A percentile compares a stretch with the other conserved stretches of the same genome.
These are phyloP conservation scores for Chloroceryle aenea DNA, from an alignment of 2,113 vertebrate species.

Conservation along the genomic window DNA sequence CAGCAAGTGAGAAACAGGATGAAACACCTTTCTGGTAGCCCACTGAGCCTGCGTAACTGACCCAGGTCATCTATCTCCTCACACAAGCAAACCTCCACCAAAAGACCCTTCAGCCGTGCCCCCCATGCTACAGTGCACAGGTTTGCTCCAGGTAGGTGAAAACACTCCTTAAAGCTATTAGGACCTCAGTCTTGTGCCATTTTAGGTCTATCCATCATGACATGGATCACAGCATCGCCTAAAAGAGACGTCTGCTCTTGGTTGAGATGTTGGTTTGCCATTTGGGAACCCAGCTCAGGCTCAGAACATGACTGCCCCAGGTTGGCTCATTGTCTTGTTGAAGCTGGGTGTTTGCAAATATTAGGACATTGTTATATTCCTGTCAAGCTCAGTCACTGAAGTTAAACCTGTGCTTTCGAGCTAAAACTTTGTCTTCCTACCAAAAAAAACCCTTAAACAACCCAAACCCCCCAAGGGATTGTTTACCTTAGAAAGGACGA, in stretches of 20 bases:
- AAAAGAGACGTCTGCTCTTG: not conserved
- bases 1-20: not conserved
- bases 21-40: not conserved
- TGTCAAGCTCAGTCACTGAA: not conserved
- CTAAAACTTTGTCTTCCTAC: not conserved
- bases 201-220: not conserved
- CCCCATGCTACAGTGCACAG: not conserved
- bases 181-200: fast-evolving
- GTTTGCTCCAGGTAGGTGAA: not conserved
- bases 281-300: not conserved
- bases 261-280: not conserved
- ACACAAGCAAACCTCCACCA: not conserved
- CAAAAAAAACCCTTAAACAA: fast-evolving
- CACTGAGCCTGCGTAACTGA: not conserved
- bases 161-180: not conserved
- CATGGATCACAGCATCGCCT: fast-evolving
- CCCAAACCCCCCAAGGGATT: not conserved
- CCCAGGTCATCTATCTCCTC: not conserved
- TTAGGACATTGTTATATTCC: not conserved
- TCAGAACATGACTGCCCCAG: not conserved
- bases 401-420: not conserved
- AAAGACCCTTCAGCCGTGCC: not conserved
- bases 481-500: not conserved
- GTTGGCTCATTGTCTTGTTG: not conserved
- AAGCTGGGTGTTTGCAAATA: not conserved